Base-by-base conservation (phyloP, 1,140 invertebrate species). In the Zaprionus camerounensis region DNA sequence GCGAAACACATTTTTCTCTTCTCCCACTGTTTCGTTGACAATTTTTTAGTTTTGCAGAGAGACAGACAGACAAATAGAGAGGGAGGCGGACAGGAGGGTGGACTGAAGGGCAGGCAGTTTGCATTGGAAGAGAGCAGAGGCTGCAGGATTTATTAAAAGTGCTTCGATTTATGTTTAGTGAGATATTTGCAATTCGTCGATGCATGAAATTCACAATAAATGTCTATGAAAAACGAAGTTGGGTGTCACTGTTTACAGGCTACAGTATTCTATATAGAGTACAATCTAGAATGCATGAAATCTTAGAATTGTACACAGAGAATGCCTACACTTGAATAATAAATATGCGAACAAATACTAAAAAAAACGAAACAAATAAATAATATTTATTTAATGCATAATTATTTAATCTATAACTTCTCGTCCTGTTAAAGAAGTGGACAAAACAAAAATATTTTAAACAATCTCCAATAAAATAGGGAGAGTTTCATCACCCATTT, bases 111-210 rank as follows among this genome's bases (percentile, higher is more conserved):
- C 26, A 46, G 36, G 34, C 28, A 41, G 57, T 49, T 20, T 26
- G 22, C 5, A 13, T 2, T 17, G 36, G 38, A 12, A 26, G 36
- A 7, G 58, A 56, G 66, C 66, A 13, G 12, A 38, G 3, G 13
- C 58, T 63, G 65, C 65, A 70, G 83, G 63, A 80, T 86, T 86
- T 86, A 88, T 86, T 86, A 73, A 83, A 86, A 88, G 82, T 83
- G 80, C 80, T 86, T 86, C 80, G 84, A 86, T 88, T 86, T 86
- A 87, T 82, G 83, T 86, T 86, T 87, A 86, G 76, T 77, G 80
- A 82, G 76, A 86, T 82, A 86, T 86, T 87, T 86, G 83, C 83
- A 86, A 87, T 86, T 87, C 77, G 83, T 63, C 28, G 34, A 67
- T 55, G 76, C 76, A 76, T 81, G 71, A 81, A 85, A 82, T 86